Evolutionary conservation across 1,140 invertebrate genomes (phyloP).

Genomic region (Drosophila takahashii): DNA sequence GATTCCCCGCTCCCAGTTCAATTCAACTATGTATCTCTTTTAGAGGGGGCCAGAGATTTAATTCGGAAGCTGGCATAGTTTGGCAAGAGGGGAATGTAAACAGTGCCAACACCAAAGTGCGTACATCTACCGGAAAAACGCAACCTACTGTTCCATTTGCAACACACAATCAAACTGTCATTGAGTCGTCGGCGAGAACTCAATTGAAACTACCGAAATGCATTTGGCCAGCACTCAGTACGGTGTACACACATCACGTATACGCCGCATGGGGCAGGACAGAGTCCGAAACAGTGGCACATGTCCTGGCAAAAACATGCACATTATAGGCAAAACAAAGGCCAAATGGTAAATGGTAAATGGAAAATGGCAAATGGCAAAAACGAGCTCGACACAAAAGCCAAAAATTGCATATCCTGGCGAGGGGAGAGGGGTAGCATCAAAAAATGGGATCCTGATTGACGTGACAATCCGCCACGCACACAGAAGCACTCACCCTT

Average conservation of each 20-base stretch:
- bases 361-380: conserved; percentile 36
- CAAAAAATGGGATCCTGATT: conserved; percentile 15
- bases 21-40: conserved; percentile 8
- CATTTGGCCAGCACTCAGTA: conserved; percentile 21
- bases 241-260: conserved; percentile 30
- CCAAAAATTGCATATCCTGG: conserved; percentile 45
- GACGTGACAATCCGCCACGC: conserved; percentile 44
- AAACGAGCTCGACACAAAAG: conserved; percentile 47
- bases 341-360: conserved; percentile 29
- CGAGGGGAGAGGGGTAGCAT: neutral
- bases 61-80: neutral
- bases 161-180: conserved; percentile 47
- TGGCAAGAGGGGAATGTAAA: neutral
- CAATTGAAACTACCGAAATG: conserved; percentile 44
- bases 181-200: conserved; percentile 38
- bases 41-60: conserved; percentile 15
- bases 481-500: neutral
- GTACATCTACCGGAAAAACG: conserved; percentile 23
- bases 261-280: conserved; percentile 35
- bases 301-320: conserved; percentile 41
- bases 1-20: conserved; percentile 11
- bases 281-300: conserved; percentile 8
- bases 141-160: conserved; percentile 28
- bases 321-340: conserved; percentile 48
- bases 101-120: conserved; percentile 7